These are phyloP conservation scores for Campoletis raptor DNA, from an alignment of 2,888 invertebrate species.

Conservation along the genomic window DNA sequence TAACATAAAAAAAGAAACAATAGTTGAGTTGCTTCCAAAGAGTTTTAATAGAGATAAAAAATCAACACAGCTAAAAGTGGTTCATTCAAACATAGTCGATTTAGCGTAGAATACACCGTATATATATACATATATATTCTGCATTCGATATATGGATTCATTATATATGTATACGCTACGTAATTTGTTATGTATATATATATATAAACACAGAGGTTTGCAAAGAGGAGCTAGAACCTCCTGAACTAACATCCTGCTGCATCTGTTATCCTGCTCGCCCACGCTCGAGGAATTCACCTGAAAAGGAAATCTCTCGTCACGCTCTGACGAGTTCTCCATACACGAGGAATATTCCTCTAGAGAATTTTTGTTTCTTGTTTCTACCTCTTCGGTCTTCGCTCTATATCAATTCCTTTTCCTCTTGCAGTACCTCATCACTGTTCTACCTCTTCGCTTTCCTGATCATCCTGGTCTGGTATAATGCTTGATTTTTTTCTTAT, in stretches of 20 bases:
- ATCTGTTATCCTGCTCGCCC: conserved; percentile 79
- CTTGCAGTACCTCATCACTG: background rate
- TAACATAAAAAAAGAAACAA: too few species aligned
- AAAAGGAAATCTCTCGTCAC: conserved; percentile 80
- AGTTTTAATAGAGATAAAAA: too few species aligned
- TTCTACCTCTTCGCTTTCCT: conserved; percentile 27
- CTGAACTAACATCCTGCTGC: conserved; percentile 53
- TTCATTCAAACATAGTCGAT: background rate
- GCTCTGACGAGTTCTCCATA: conserved; percentile 54
- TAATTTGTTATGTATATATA: conserved; percentile 4
- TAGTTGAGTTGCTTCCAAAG: too few species aligned
- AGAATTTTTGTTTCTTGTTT: conserved; percentile 21
- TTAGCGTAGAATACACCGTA: background rate
- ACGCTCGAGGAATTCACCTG: conserved; percentile 82
- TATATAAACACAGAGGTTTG: background rate
- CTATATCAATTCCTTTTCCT: conserved; percentile 15
- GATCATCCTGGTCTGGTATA: conserved; percentile 14
- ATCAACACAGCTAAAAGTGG: too few species aligned
- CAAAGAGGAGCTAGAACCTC: conserved; percentile 51
- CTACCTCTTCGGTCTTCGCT: conserved; percentile 46
- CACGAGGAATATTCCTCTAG: conserved; percentile 26
- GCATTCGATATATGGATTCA: background rate
- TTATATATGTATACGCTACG: background rate
- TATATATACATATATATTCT: background rate
- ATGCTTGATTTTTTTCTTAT: background rate